Base-by-base conservation (phyloP, 2,797 vertebrate genomes). In the Rousettus madagascariensis region DNA sequence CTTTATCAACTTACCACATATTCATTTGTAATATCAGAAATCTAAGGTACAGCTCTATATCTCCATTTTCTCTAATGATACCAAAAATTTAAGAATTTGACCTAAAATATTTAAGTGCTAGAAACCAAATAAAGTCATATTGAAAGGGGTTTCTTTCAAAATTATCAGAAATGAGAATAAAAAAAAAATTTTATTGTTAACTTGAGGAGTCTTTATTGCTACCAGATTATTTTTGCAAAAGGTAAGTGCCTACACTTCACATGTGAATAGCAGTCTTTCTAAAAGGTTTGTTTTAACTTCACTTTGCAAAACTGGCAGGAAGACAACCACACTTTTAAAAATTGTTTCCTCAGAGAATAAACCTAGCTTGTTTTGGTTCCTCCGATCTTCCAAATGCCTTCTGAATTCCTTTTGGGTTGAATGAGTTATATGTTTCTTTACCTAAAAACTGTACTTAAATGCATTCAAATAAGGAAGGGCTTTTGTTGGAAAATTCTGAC, bases 371-470 rank as follows among this genome's bases (percentile, higher is more conserved):
- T 61, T 85, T 86, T 80, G n/a, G 61, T 11, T 84, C 75, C 57
- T 84, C 66, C 86, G 28, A 61, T 85, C 46, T 95, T 86, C 46
- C 20, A 84, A 96, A 55, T 46, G 53, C 49, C 59, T 88, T 57
- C 68, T 12, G 43, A 96, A 93, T 46, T 92, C 16, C 13, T 92
- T 61, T 43, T 15, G 26, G n/a, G 66, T 33, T 85, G 65, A 94
- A 88, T 51, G 61, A 53, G 19, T 51, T 87, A 43, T 38, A 59
- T 43, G 8, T 19, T 69, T 33, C 93, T 86, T 36, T 55, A 91
- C 55, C 80, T 86, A 55, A 96, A 95, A 94, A 55, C 66, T 95
- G 24, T 46, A 84, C 38, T 95, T 87, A 1, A 8, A 55, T 83
- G 66, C n/a, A 69, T 94, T 74, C 51, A 86, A 86, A 59, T 59